Base-by-base conservation (phyloP, 2,888 invertebrate genomes). In the Apamea anceps region DNA sequence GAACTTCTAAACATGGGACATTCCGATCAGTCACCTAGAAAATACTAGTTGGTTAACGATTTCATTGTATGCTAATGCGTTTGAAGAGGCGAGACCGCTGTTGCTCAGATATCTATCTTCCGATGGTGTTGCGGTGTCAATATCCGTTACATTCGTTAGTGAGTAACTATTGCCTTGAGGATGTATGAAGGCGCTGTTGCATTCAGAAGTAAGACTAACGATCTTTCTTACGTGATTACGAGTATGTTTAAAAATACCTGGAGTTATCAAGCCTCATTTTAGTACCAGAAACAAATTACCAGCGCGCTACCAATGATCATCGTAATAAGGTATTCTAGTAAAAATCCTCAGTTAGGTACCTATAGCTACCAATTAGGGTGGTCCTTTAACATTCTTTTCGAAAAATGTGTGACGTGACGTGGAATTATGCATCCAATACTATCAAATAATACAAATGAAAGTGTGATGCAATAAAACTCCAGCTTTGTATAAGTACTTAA, bases 51-150 rank as follows among this genome's bases (percentile, higher is more conserved):
- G 82, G 75, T 80, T 88, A 86, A 88, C 84, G 82, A 86, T 84
- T 82, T 86, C 90, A 91, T 91, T 92, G 91, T 92, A 91, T 91
- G 91, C 80, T 90, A 91, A 91, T 91, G 75, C 70, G 72, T 81
- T 84, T 80, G 79, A 66, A 82, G 77, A 86, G 78, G 72, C 77
- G 76, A 79, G 81, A 83, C 78, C 82, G 68, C 42, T 74, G 77
- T 67, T 71, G 72, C 68, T 88, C 51, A 79, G 83, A 83, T 81
- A 74, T 81, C 77, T 78, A 85, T 85, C 88, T 86, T 80, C 65
- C 68, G 65, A 81, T 74, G 68, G 65, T 80, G 80, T 68, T 72
- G 74, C 57, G 45, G 65, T 88, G 87, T 81, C 80, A 84, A 72
- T 80, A 80, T 80, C 89, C 83, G 87, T 84, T 89, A 80, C 12